These are phyloP conservation scores for Mola mola DNA, from an alignment of 2,113 vertebrate species.

Conservation along the genomic window DNA sequence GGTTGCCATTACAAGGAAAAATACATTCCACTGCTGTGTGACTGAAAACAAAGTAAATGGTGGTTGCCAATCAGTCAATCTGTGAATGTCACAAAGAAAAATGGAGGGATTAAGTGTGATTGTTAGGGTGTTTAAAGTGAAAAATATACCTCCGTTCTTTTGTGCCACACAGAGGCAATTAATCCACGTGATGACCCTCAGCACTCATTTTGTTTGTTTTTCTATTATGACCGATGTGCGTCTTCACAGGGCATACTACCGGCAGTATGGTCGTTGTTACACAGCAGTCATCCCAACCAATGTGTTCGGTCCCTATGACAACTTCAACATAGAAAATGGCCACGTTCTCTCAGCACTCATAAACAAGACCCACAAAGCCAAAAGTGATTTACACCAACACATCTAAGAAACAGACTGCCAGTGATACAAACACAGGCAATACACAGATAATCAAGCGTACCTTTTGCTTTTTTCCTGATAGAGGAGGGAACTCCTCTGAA, in stretches of 20 bases:
- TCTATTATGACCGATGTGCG: background rate
- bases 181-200: background rate
- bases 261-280: slow-evolving; percentile 84
- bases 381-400: slow-evolving; percentile 78
- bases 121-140: too few species aligned
- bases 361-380: slow-evolving; percentile 87
- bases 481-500: slow-evolving; percentile 76
- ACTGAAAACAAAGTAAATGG: background rate
- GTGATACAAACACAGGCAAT: background rate
- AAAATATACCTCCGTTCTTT: too few species aligned
- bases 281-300: slow-evolving; percentile 92
- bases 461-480: background rate
- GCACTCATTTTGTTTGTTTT: background rate
- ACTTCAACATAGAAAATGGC: slow-evolving; percentile 89
- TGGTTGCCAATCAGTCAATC: background rate
- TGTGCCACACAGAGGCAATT: background rate
- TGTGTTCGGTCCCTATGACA: slow-evolving; percentile 88
- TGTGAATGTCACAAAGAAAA: background rate
- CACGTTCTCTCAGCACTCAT: slow-evolving; percentile 91
- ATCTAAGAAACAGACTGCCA: background rate
- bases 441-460: background rate
- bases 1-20: too few species aligned
- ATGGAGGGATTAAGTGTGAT: too few species aligned
- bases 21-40: background rate
- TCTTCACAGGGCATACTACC: slow-evolving; percentile 60